Percentiles rank a stretch among this genome's conserved stretches.
Conservation (phyloP, 2,797 vertebrate species). For the Vireo griseus region DNA sequence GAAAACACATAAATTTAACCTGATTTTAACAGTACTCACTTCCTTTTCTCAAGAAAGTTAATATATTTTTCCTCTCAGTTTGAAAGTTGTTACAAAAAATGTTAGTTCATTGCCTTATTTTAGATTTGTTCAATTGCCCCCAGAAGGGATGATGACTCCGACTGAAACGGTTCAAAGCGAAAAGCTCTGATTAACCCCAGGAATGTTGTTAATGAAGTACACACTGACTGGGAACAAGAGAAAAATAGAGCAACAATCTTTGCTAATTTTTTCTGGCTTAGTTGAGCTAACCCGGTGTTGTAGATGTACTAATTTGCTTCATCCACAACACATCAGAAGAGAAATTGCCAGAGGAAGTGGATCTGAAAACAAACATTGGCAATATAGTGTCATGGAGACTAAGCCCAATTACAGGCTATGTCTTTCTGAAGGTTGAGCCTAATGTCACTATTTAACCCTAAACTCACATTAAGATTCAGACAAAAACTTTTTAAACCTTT, state of each 20-base stretch:
- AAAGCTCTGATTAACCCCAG: background rate
- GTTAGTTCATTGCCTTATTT: background rate
- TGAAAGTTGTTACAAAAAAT: background rate
- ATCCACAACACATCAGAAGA: background rate
- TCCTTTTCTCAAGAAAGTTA: background rate
- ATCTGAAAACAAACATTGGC: background rate
- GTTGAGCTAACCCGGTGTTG: background rate
- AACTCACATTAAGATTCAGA: background rate
- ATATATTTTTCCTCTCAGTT: background rate
- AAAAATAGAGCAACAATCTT: background rate
- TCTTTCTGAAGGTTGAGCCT: background rate
- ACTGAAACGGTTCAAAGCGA: background rate
- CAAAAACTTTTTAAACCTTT: background rate
- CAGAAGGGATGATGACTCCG: background rate
- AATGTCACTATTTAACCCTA: background rate
- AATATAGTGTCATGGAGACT: background rate
- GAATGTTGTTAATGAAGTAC: background rate
- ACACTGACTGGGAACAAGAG: background rate
- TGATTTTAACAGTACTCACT: background rate
- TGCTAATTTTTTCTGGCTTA: background rate
- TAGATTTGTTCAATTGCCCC: background rate
- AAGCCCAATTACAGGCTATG: background rate
- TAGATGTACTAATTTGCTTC: background rate
- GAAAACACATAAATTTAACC: background rate
- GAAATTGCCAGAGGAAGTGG: background rate